phyloP scores from a whole-genome alignment of 2,888 invertebrate genomes.

The Liopterus haemorrhoidalis region DNA sequence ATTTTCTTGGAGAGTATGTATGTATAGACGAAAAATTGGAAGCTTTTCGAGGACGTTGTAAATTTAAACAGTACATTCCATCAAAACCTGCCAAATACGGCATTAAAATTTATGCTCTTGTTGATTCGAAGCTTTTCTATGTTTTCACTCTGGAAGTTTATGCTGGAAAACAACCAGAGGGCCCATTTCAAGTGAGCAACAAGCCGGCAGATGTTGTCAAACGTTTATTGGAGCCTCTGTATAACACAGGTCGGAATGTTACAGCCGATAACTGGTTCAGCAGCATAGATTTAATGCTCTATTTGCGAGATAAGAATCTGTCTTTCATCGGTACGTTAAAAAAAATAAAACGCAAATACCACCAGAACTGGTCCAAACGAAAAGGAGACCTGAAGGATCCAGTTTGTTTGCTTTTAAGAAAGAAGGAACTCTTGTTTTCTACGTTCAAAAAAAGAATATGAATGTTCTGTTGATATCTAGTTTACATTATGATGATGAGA shows the following conservation, averaged over 20 bases:
- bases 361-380: slow-evolving; percentile 1
- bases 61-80: too few relatives aligned
- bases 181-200: slow-evolving; percentile 27
- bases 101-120: slow-evolving; percentile 8
- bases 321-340: slow-evolving; percentile 20
- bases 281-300: slow-evolving; percentile 20
- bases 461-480: too few relatives aligned
- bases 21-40: too few relatives aligned
- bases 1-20: too few relatives aligned
- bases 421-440: slow-evolving; percentile 3
- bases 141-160: slow-evolving; percentile 28
- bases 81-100: too few relatives aligned
- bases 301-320: slow-evolving; percentile 19
- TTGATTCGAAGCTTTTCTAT: slow-evolving; percentile 27
- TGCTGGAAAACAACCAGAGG: slow-evolving; percentile 29
- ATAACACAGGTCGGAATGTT: slow-evolving; percentile 26
- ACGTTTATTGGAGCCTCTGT: slow-evolving; percentile 24
- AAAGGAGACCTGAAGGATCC: slow-evolving; percentile 3
- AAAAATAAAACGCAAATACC: slow-evolving; percentile 13
- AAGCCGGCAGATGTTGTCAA: slow-evolving; percentile 26
- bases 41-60: too few relatives aligned
- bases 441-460: slow-evolving; percentile 2
- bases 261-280: slow-evolving; percentile 27
- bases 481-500: too few relatives aligned
- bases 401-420: slow-evolving; percentile 7